phyloP scores from a whole-genome alignment of 2,888 invertebrate species.

The Scaptomyza caliginosa region DNA sequence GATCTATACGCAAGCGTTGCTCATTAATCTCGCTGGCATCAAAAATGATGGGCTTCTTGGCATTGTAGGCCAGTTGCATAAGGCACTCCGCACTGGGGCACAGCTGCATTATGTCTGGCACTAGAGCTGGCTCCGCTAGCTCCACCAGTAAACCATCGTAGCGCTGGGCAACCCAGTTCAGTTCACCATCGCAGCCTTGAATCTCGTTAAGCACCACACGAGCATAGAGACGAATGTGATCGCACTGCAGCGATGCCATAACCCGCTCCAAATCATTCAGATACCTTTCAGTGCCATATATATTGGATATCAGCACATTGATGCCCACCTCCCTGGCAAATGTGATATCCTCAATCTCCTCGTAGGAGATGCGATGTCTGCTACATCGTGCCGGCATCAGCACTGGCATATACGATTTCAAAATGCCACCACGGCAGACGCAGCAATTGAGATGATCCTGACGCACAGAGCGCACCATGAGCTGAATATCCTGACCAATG shows the following conservation, averaged over 20 bases:
- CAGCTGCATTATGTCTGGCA: constrained; percentile 63
- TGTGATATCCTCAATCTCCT: constrained; percentile 81
- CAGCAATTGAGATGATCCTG: constrained; percentile 54
- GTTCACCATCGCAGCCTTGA: constrained; percentile 50
- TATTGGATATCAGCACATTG: constrained; percentile 70
- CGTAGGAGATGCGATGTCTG: constrained; percentile 69
- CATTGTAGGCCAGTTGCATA: constrained; percentile 51
- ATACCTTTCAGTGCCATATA: constrained; percentile 58
- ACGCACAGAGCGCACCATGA: constrained; percentile 50
- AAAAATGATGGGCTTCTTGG: constrained; percentile 77
- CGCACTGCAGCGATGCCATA: constrained; percentile 58
- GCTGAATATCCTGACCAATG: constrained; percentile 73
- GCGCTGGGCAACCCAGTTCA: constrained; percentile 64
- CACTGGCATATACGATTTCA: constrained; percentile 69
- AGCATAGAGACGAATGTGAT: constrained; percentile 67
- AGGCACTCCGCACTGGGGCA: constrained; percentile 64
- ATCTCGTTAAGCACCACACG: constrained; percentile 71
- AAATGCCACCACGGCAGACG: constrained; percentile 65
- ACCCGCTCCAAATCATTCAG: constrained; percentile 54
- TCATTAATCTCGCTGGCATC: constrained; percentile 57
- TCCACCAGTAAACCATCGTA: constrained; percentile 80
- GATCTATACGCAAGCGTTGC: constrained; percentile 61
- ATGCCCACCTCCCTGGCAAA: constrained; percentile 79
- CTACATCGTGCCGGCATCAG: constrained; percentile 70
- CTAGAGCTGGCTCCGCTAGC: constrained; percentile 28